Conservation (phyloP, 2,888 invertebrate genomes). For the Schrankia costaestrigalis region DNA sequence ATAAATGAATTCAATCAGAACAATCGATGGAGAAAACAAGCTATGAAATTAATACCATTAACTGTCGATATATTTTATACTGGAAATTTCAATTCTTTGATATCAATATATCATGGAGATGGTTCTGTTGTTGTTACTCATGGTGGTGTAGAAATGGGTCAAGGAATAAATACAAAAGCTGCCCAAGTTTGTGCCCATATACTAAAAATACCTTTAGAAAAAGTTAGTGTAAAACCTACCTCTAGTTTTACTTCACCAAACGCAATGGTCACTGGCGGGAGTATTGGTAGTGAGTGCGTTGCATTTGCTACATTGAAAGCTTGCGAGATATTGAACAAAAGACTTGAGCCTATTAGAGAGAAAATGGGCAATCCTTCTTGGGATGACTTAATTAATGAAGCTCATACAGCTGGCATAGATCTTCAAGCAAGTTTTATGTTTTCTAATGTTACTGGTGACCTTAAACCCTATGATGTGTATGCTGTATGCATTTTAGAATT, state of each 20-base stretch:
- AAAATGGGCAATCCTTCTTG: conserved; percentile 77
- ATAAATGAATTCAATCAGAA: conserved; percentile 78
- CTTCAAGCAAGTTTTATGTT: conserved; percentile 82
- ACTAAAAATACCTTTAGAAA: conserved; percentile 84
- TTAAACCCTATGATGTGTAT: conserved; percentile 83
- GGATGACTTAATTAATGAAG: conserved; percentile 78
- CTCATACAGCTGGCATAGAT: conserved; percentile 75
- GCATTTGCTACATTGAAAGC: conserved; percentile 80
- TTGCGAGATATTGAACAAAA: conserved; percentile 82
- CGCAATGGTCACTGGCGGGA: conserved; percentile 82
- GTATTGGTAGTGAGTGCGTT: conserved; percentile 84
- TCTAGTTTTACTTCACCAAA: conserved; percentile 83
- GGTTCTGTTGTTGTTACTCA: conserved; percentile 85
- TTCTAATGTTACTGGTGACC: conserved; percentile 57
- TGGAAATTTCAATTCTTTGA: conserved; percentile 79
- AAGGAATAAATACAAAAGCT: conserved; percentile 90
- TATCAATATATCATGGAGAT: conserved; percentile 85
- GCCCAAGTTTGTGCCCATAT: conserved; percentile 87
- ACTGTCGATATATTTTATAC: conserved; percentile 79
- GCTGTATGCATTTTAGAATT: conserved; percentile 84
- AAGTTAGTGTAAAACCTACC: conserved; percentile 83
- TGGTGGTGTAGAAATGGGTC: conserved; percentile 87
- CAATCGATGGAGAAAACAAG: conserved; percentile 90
- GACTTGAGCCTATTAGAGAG: conserved; percentile 81
- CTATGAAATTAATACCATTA: conserved; percentile 84